Conservation (phyloP, 2,797 vertebrate genomes). For the Podargus strigoides region DNA sequence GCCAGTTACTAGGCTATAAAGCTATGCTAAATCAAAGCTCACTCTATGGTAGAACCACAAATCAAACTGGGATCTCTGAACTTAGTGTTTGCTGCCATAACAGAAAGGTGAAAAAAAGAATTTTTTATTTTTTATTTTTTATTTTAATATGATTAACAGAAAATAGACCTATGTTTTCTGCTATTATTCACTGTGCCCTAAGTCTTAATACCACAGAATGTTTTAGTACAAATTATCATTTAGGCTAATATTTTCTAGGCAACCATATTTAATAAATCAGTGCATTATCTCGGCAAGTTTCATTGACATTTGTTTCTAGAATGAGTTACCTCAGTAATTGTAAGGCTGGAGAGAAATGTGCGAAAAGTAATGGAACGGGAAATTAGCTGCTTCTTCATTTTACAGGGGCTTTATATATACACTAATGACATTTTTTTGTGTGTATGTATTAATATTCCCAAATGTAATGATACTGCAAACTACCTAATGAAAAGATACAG, state of each 20-base stretch:
- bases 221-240: not conserved
- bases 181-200: not conserved
- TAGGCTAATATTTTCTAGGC: not conserved
- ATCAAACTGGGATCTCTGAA: not conserved
- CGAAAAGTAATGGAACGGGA: conserved; percentile 16
- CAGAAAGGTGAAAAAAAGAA: not conserved
- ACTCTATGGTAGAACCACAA: not conserved
- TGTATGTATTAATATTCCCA: not conserved
- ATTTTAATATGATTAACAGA: not conserved
- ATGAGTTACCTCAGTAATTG: conserved; percentile 15
- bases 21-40: not conserved
- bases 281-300: not conserved
- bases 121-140: not conserved
- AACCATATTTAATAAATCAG: not conserved
- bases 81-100: not conserved
- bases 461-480: not conserved
- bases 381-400: conserved; percentile 26
- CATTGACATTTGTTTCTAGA: not conserved
- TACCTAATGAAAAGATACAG: not conserved
- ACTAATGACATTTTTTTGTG: not conserved
- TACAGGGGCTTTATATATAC: not conserved
- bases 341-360: not conserved
- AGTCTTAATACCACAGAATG: not conserved
- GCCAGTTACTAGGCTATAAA: not conserved
- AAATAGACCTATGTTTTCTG: not conserved